Evolutionary conservation across 1,140 invertebrate species (phyloP), one percentile per base, ranked within the genome.

Genomic region (Bicyclus anynana): DNA sequence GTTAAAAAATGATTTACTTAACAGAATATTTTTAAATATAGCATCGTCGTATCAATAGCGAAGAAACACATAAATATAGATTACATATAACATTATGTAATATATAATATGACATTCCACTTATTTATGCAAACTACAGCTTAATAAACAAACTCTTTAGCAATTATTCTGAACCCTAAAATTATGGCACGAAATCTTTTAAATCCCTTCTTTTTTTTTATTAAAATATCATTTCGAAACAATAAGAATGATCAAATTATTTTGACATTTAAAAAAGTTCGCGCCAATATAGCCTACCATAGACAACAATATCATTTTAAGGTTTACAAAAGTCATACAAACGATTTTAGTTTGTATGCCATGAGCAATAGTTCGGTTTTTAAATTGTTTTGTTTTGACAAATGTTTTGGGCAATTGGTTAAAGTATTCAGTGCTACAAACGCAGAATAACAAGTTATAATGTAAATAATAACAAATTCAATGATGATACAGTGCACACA

Each of bases 71-170:
- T 9, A 27, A 33, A 33, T 33, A 33, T 12, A 33, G n/a, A 10
- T 23, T n/a, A n/a, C n/a, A 23, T 23, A 23, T 23, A 40, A 5
- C 9, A 14, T 16, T 23, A 47, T 12, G 21, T 12, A n/a, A 26
- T 23, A 26, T 49, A n/a, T 18, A 29, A 3, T 37, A 20, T 48
- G 47, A 49, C 21, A 33, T 16, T 51, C 29, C 37, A 16, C 35
- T 18, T 33, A 44, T 16, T 44, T 40, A 47, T 16, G 56, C 49
- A 48, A 52, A 59, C 42, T 52, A 58, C 26, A 59, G 37, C 48
- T 48, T 50, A 23, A 38, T 26, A 49, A 21, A 50, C 12, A 35
- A 48, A 51, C 49, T 29, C 46, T 27, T 55, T 37, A 61, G 59
- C 59, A 50, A 54, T 21, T 7, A 14, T 23, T 6, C 33, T 59